phyloP scores from a whole-genome alignment of 2,797 vertebrate genomes.

The Liparis tanakae region DNA sequence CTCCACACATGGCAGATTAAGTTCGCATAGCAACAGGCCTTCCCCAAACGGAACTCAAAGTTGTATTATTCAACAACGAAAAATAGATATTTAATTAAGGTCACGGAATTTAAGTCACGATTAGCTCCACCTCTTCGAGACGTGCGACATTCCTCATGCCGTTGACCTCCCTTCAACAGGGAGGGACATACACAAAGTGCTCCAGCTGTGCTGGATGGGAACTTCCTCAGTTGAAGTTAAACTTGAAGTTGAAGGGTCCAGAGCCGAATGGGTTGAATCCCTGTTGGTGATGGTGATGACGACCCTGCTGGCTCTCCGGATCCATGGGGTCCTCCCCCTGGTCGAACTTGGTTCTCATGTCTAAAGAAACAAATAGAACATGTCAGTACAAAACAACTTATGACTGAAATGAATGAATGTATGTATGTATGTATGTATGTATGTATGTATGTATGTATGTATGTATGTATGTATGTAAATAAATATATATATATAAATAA shows the following conservation, averaged over 20 bases:
- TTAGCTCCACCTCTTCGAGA: slow-evolving; percentile 39
- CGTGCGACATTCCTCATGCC: slow-evolving; percentile 19
- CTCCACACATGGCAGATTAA: slow-evolving; percentile 50
- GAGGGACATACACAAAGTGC: slow-evolving; percentile 29
- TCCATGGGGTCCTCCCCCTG: slow-evolving; percentile 96
- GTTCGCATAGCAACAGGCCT: slow-evolving; percentile 60
- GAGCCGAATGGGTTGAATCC: slow-evolving; percentile 97
- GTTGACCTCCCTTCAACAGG: slow-evolving; percentile 50
- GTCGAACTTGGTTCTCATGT: slow-evolving; percentile 96
- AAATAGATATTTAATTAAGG: slow-evolving; percentile 51
- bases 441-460: too few relatives aligned
- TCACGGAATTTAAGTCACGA: slow-evolving; percentile 51
- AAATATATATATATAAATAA: too few relatives aligned
- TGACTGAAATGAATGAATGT: too few relatives aligned
- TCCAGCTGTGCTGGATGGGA: slow-evolving; percentile 36
- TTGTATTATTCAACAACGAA: slow-evolving; percentile 41
- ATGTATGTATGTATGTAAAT: too few relatives aligned
- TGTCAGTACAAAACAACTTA: not conserved
- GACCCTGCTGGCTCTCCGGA: slow-evolving; percentile 93
- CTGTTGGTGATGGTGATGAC: slow-evolving; percentile 84
- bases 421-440: too few relatives aligned
- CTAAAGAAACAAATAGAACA: slow-evolving; percentile 65
- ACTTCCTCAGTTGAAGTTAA: slow-evolving; percentile 88
- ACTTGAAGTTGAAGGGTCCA: slow-evolving; percentile 97
- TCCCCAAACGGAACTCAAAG: slow-evolving; percentile 42